Evolutionary conservation across 2,797 vertebrate species (phyloP).

Genomic region (Centropyge bicolor): DNA sequence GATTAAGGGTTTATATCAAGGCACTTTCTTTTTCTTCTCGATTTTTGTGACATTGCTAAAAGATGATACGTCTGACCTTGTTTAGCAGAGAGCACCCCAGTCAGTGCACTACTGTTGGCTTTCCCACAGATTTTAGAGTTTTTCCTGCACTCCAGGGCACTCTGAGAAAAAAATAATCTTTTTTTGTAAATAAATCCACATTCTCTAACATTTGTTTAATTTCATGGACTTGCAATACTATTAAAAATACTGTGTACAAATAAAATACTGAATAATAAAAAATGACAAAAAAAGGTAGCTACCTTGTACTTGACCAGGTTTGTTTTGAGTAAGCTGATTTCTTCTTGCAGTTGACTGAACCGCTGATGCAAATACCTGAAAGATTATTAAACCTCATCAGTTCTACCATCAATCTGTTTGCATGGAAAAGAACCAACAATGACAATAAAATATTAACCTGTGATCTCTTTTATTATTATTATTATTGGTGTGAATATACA

Average conservation of each 20-base stretch:
- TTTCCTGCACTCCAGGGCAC: slow-evolving; percentile 94
- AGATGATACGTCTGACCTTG: slow-evolving; percentile 87
- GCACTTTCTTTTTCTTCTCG: too few species aligned
- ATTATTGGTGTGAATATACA: too few species aligned
- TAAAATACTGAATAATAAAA: background rate
- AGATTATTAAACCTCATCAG: slow-evolving; percentile 22
- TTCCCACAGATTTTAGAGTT: slow-evolving; percentile 89
- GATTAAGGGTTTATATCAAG: background rate
- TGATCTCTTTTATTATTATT: too few species aligned
- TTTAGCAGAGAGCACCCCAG: slow-evolving; percentile 96
- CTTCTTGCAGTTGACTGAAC: slow-evolving; percentile 94
- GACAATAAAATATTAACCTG: background rate
- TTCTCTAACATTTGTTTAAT: background rate
- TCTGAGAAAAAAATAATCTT: slow-evolving; percentile 82
- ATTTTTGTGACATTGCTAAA: background rate
- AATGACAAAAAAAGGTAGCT: slow-evolving; percentile 10
- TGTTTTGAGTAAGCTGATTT: slow-evolving; percentile 93
- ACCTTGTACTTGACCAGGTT: slow-evolving; percentile 98
- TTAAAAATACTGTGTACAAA: background rate
- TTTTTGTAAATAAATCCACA: background rate
- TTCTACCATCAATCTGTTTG: background rate
- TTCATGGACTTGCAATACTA: background rate
- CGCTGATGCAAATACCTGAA: slow-evolving; percentile 96
- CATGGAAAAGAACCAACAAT: too few species aligned
- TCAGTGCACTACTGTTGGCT: slow-evolving; percentile 93